phyloP scores from a whole-genome alignment of 1,140 invertebrate genomes.

The Cherax quadricarinatus region DNA sequence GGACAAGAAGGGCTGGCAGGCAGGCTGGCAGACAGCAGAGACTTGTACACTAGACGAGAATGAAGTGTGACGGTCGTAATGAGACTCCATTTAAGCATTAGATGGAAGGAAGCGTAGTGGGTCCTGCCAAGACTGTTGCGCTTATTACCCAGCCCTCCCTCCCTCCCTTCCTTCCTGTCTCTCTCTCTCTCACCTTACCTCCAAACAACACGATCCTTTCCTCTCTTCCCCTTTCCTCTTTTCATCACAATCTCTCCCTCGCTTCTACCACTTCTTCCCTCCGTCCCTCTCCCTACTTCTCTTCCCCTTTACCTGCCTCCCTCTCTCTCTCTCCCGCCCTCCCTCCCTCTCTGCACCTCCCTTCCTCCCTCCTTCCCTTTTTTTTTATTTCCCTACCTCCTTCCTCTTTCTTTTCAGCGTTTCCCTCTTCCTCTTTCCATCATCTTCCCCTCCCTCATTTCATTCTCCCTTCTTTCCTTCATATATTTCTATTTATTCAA shows the following conservation, averaged over 20 bases:
- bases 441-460: not conserved
- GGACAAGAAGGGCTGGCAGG: not conserved
- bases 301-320: not conserved
- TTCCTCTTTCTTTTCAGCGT: not conserved
- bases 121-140: not conserved
- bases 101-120: not conserved
- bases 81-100: conserved; percentile 40
- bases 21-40: not conserved
- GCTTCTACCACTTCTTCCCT: not conserved
- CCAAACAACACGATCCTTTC: too few relatives aligned
- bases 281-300: not conserved
- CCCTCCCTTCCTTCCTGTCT: not conserved
- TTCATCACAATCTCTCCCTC: not conserved
- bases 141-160: not conserved
- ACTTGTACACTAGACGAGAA: conserved; percentile 2
- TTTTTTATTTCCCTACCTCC: too few relatives aligned
- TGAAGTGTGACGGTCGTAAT: conserved; percentile 37
- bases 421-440: conserved; percentile 6
- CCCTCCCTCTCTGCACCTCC: not conserved
- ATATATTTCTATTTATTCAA: too few relatives aligned
- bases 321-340: not conserved
- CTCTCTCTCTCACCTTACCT: not conserved
- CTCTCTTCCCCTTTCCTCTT: not conserved
- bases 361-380: not conserved
- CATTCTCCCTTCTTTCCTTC: too few relatives aligned